These are phyloP conservation scores for Aspidiotus destructor DNA, from an alignment of 2,888 invertebrate species.

Conservation along the genomic window DNA sequence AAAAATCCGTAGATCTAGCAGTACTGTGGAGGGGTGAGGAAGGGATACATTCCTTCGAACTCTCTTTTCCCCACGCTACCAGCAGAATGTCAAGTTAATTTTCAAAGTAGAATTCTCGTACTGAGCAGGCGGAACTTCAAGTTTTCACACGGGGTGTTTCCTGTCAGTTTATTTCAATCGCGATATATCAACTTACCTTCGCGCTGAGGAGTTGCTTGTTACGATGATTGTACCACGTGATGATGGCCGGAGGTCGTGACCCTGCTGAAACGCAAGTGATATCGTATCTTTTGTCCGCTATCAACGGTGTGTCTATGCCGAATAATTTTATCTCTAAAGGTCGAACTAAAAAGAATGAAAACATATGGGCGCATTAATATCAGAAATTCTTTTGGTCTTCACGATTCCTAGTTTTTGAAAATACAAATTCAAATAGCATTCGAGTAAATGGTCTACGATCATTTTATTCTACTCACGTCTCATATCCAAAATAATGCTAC, in stretches of 20 bases:
- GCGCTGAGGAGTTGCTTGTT: constrained; percentile 68
- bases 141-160: too few species aligned
- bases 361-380: background rate
- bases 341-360: constrained; percentile 52
- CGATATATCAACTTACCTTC: constrained; percentile 50
- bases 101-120: too few species aligned
- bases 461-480: constrained; percentile 55
- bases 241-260: constrained; percentile 72
- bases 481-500: constrained; percentile 65
- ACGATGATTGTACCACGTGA: constrained; percentile 69
- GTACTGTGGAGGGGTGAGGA: too few species aligned
- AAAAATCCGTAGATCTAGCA: too few species aligned
- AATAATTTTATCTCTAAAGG: constrained; percentile 71
- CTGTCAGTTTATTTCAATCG: too few species aligned
- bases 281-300: constrained; percentile 73
- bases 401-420: too few species aligned
- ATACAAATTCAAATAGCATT: background rate
- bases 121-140: too few species aligned
- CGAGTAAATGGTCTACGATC: constrained; percentile 4
- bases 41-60: too few species aligned
- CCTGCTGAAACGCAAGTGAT: constrained; percentile 75
- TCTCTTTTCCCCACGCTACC: too few species aligned
- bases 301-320: constrained; percentile 56
- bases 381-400: too few species aligned
- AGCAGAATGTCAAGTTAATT: too few species aligned